Evolutionary conservation across 2,797 vertebrate species (phyloP).

Genomic region (Zenarchopterus dispar): DNA sequence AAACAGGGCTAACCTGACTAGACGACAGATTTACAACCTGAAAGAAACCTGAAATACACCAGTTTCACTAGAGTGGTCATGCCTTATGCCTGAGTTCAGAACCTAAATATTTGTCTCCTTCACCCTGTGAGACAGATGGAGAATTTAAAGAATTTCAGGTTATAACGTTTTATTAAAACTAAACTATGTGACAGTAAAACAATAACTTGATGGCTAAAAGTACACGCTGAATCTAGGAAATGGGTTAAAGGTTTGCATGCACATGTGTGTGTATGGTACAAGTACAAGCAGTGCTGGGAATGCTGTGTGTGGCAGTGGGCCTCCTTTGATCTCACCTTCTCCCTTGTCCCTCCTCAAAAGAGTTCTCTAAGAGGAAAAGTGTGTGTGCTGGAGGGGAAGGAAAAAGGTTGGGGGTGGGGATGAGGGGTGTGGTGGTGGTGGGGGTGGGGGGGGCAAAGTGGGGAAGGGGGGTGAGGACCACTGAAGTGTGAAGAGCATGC

Average conservation of each 20-base stretch:
- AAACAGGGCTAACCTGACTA: no score
- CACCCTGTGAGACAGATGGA: no score
- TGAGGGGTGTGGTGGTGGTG: conserved; percentile 49
- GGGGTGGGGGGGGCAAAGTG: not conserved
- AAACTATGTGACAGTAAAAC: no score
- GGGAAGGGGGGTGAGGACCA: conserved; percentile 77
- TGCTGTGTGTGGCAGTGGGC: conserved; percentile 90
- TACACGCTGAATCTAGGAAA: conserved; percentile 21
- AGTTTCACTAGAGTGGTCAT: no score
- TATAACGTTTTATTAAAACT: not conserved
- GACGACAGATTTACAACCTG: no score
- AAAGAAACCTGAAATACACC: no score
- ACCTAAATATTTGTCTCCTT: no score
- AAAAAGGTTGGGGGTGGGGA: conserved; percentile 54
- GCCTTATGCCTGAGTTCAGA: no score
- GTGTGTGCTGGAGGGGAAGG: conserved; percentile 70
- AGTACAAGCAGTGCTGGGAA: conserved; percentile 68
- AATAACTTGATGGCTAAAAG: conserved; percentile 15
- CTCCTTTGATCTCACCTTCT: conserved; percentile 91
- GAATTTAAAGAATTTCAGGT: conserved; percentile 1
- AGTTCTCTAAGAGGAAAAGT: conserved; percentile 80
- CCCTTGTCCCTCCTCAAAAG: conserved; percentile 89
- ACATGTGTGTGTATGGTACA: not conserved
- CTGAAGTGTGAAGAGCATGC: conserved; percentile 93
- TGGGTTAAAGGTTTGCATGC: not conserved